phyloP scores from a whole-genome alignment of 2,797 vertebrate species.

The Acanthopagrus latus region DNA sequence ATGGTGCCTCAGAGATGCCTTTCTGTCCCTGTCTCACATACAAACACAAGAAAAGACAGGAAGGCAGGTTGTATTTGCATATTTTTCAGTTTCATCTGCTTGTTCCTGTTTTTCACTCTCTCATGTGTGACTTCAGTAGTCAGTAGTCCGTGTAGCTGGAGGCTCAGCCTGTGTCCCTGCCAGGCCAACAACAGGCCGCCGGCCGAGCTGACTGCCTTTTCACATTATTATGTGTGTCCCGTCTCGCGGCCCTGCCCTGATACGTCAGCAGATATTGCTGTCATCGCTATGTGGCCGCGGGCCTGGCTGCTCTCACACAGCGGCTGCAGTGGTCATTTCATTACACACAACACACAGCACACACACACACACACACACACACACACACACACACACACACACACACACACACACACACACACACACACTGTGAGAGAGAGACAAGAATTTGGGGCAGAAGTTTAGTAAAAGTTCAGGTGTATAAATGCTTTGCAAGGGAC shows the following conservation, averaged over 20 bases:
- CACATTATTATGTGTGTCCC: constrained; percentile 61
- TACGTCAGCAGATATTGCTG: constrained; percentile 68
- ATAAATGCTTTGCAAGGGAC: neutral
- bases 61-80: neutral
- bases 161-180: constrained; percentile 39
- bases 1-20: neutral
- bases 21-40: neutral
- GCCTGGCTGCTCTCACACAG: constrained; percentile 35
- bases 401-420: constrained; percentile 1
- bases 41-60: neutral
- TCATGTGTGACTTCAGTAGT: constrained; percentile 22
- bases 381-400: too few species aligned
- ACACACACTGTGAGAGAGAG: neutral
- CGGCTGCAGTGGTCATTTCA: constrained; percentile 24
- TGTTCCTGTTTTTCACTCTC: neutral
- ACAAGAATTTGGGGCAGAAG: neutral
- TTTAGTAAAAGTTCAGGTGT: neutral
- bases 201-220: constrained; percentile 48
- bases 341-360: constrained; percentile 6
- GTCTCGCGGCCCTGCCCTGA: constrained; percentile 53
- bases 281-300: constrained; percentile 56
- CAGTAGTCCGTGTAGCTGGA: constrained; percentile 17
- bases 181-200: constrained; percentile 59
- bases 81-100: neutral
- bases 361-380: neutral